Evolutionary conservation across 2,888 invertebrate species (phyloP), one percentile per base, ranked within the genome.

Genomic region (Dascillus cervinus): DNA sequence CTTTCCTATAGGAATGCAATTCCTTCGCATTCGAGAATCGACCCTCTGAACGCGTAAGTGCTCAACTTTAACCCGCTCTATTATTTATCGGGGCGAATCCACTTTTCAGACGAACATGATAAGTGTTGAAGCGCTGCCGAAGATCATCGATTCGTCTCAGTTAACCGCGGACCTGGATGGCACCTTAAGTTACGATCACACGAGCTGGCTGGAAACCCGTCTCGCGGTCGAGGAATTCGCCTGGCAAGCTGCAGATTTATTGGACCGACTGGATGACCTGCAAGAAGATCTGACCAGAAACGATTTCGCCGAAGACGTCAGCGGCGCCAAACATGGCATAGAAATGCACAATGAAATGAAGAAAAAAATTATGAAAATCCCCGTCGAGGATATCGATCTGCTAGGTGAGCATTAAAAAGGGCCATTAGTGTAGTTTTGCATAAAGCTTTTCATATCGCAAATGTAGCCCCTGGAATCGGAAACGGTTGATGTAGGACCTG

Each of bases 141-240:
- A 94, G 71, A 82, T 87, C 50, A 86, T 97, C 62, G 96, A 97
- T 66, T 78, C 84, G 37, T 76, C 85, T 50, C 96, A 98, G 69
- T 69, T 98, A 49, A 94, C 96, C 10, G 69, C 81, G 20, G 96
- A 97, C 62, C 79, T 98, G 62, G 96, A 96, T 55, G 96, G 96
- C 22, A 82, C 86, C 13, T 72, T 96, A 52, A 79, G 81, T 52
- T 98, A 97, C 67, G 95, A 97, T 65, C 95, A 97, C 69, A 81
- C 89, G 47, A 90, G 89, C 60, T 98, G 97, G 97, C 86, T 97
- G 55, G 95, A 97, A 57, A 80, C 91, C 41, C 75, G 97, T 65
- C 67, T 94, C 66, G 90, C 91, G 34, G 77, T 95, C 52, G 96
- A 97, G 69, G 92, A 94, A 59, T 87, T 96, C 64, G 83, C 88